phyloP scores from a whole-genome alignment of 2,888 invertebrate genomes.

The Protodeltote pygarga region DNA sequence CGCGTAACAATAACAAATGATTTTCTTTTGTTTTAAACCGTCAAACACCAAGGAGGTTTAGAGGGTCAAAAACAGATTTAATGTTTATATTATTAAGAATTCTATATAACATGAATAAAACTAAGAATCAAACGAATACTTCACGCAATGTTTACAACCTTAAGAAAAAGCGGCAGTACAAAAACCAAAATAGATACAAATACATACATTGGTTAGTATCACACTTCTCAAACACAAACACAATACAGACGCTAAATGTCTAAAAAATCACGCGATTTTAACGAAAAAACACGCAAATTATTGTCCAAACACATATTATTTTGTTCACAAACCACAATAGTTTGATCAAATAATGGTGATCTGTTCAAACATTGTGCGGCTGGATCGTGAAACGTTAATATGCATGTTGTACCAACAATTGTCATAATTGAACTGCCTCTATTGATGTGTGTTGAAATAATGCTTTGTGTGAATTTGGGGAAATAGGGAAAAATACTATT shows the following conservation, averaged over 20 bases:
- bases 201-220: too few relatives aligned
- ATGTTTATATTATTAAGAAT: too few relatives aligned
- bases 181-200: too few relatives aligned
- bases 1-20: too few relatives aligned
- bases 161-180: too few relatives aligned
- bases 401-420: constrained; percentile 41
- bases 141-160: too few relatives aligned
- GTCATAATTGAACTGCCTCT: constrained; percentile 31
- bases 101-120: too few relatives aligned
- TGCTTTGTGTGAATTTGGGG: constrained; percentile 13
- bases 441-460: constrained; percentile 20
- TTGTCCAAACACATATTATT: constrained; percentile 32
- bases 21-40: too few relatives aligned
- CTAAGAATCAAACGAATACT: too few relatives aligned
- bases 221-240: not conserved
- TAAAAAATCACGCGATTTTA: constrained; percentile 30
- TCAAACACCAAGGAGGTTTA: too few relatives aligned
- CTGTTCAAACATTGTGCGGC: constrained; percentile 29
- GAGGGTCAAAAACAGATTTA: too few relatives aligned
- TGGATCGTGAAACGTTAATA: constrained; percentile 52
- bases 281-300: constrained; percentile 32
- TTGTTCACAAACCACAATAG: constrained; percentile 29
- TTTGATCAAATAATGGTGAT: constrained; percentile 36
- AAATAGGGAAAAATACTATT: not conserved
- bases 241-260: constrained; percentile 7